These are phyloP conservation scores for Drosophila pseudotalamancana DNA, from an alignment of 2,888 invertebrate genomes.

Conservation along the genomic window DNA sequence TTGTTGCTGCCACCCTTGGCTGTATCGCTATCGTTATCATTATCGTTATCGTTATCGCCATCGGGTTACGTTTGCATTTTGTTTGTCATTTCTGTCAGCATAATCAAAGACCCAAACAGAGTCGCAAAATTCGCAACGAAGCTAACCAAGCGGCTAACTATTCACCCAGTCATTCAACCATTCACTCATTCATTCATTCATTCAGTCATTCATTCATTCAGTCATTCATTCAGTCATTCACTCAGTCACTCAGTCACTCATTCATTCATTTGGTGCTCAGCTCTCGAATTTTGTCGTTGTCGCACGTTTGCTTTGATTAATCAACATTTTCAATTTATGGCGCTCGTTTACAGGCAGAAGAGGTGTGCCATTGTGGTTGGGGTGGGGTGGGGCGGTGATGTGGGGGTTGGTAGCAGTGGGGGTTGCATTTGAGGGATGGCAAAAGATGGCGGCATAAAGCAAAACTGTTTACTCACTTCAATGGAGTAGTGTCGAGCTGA, in stretches of 20 bases:
- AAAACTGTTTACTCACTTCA: slow-evolving; percentile 78
- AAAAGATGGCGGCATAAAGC: slow-evolving; percentile 57
- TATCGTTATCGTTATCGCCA: slow-evolving; percentile 68
- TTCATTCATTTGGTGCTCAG: slow-evolving; percentile 12
- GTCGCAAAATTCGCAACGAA: slow-evolving; percentile 1
- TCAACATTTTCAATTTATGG: slow-evolving; percentile 78
- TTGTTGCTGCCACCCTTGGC: slow-evolving; percentile 9
- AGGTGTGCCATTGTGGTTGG: background rate
- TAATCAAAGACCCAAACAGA: slow-evolving; percentile 44
- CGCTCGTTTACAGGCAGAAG: slow-evolving; percentile 41
- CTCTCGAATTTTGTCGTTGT: slow-evolving; percentile 6
- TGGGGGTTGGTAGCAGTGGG: background rate
- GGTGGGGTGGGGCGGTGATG: slow-evolving; percentile 8
- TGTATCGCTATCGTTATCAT: slow-evolving; percentile 19
- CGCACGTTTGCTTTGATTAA: slow-evolving; percentile 69
- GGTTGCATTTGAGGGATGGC: slow-evolving; percentile 5
- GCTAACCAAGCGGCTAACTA: slow-evolving; percentile 2
- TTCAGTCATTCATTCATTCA: background rate
- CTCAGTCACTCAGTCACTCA: slow-evolving; percentile 33
- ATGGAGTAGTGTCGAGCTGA: slow-evolving; percentile 70
- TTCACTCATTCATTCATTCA: background rate
- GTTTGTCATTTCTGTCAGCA: slow-evolving; percentile 66
- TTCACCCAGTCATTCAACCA: background rate
- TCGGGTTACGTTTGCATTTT: slow-evolving; percentile 55
- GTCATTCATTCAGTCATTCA: slow-evolving; percentile 26